Conservation (phyloP, 2,888 invertebrate genomes). For the Trissonchulus latispiculum region DNA sequence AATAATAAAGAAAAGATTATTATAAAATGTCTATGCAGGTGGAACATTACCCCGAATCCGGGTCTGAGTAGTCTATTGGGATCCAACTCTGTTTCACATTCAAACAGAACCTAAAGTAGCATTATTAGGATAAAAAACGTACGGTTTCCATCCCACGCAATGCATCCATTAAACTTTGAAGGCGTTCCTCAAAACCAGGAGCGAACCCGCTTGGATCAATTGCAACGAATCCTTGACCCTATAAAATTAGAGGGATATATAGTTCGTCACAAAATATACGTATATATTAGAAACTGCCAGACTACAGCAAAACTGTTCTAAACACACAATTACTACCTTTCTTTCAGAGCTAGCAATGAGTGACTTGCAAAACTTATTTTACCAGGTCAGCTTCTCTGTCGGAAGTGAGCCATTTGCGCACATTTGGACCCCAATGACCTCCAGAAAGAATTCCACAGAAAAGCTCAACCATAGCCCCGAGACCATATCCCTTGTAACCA, state of each 20-base stretch:
- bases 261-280: background rate
- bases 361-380: slow-evolving; percentile 19
- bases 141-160: slow-evolving; percentile 27
- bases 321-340: background rate
- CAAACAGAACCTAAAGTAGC: too few species aligned
- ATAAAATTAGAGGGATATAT: slow-evolving; percentile 15
- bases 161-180: slow-evolving; percentile 39
- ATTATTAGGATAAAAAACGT: background rate
- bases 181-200: slow-evolving; percentile 35
- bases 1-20: too few species aligned
- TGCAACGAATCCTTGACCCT: slow-evolving; percentile 43
- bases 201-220: slow-evolving; percentile 43
- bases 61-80: too few species aligned
- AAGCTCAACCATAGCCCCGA: slow-evolving; percentile 71
- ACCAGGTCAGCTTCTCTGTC: slow-evolving; percentile 60
- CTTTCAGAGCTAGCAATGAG: background rate
- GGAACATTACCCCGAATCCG: too few species aligned
- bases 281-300: background rate
- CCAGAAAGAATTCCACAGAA: slow-evolving; percentile 67
- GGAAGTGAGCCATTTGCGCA: slow-evolving; percentile 64
- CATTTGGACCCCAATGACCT: slow-evolving; percentile 62
- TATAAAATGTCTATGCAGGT: too few species aligned
- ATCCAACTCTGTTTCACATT: too few species aligned
- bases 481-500: slow-evolving; percentile 80
- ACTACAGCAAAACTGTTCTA: background rate